These are phyloP conservation scores for Synergus laeviventris DNA, from an alignment of 2,888 invertebrate genomes.

Conservation along the genomic window DNA sequence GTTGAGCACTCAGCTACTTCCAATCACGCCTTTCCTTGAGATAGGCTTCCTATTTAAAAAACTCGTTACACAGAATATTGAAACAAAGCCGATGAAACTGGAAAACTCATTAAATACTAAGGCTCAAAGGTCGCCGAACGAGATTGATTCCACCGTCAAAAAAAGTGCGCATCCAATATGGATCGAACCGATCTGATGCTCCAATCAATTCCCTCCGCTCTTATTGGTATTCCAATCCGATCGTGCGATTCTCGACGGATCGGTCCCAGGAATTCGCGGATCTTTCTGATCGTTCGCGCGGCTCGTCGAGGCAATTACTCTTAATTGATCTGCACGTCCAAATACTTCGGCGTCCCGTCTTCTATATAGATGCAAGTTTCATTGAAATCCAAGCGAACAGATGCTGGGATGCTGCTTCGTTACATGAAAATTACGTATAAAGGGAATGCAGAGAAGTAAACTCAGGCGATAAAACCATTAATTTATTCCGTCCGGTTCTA, in stretches of 20 bases:
- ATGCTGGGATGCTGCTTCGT: conserved; percentile 48
- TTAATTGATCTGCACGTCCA: conserved; percentile 62
- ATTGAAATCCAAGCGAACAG: conserved; percentile 27
- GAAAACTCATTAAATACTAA: conserved; percentile 19
- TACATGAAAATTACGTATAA: conserved; percentile 53
- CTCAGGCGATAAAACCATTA: conserved; percentile 14
- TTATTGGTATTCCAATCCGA: conserved; percentile 62
- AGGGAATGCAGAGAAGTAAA: conserved; percentile 42
- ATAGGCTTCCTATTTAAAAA: conserved; percentile 7
- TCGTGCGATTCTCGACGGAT: conserved; percentile 53
- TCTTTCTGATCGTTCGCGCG: conserved; percentile 55
- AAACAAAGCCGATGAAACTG: conserved; percentile 28
- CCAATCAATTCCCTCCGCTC: conserved; percentile 37
- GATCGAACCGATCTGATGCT: conserved; percentile 34
- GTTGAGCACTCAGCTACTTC: conserved; percentile 25
- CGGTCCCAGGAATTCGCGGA: conserved; percentile 57
- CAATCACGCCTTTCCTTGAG: conserved; percentile 14
- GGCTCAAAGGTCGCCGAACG: conserved; percentile 11
- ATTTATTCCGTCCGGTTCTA: conserved; percentile 25
- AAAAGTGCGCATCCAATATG: conserved; percentile 29
- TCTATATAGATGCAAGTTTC: conserved; percentile 29
- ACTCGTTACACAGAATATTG: conserved; percentile 1
- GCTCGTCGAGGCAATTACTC: conserved; percentile 57
- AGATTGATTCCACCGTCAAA: conserved; percentile 41
- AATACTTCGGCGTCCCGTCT: conserved; percentile 52